Percentiles rank a stretch among this genome's conserved stretches.
phyloP scores from a whole-genome alignment of 2,888 invertebrate species.

The Oxytorus armatus region DNA sequence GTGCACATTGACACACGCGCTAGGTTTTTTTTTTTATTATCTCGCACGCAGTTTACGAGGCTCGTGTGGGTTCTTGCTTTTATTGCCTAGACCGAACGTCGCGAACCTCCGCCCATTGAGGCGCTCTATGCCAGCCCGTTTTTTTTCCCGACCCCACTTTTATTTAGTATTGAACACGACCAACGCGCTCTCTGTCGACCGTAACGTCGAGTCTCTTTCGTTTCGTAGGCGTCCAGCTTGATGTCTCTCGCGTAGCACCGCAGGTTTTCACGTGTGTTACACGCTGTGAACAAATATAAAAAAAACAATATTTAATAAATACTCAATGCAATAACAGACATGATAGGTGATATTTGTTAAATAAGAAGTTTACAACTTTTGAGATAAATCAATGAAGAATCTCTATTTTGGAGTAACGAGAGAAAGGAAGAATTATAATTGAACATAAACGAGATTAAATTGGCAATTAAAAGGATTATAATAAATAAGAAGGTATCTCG shows the following conservation, averaged over 20 bases:
- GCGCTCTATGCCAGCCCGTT: constrained; percentile 6
- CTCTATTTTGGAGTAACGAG: no score
- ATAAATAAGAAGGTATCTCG: neutral
- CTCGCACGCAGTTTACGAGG: neutral
- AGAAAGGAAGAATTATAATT: constrained; percentile 1
- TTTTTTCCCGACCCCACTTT: constrained; percentile 31
- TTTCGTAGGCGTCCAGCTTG: neutral
- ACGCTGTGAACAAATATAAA: no score
- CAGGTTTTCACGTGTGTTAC: no score
- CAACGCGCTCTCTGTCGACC: constrained; percentile 18
- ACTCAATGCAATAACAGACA: no score
- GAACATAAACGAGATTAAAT: constrained; percentile 14
- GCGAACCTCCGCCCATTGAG: constrained; percentile 32
- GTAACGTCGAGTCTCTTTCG: neutral
- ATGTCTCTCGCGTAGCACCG: neutral
- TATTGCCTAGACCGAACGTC: neutral
- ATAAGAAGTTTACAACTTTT: no score
- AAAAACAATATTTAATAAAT: no score
- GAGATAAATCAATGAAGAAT: no score
- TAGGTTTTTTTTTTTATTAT: neutral
- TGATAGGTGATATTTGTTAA: no score
- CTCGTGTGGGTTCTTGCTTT: constrained; percentile 2
- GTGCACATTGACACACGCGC: constrained; percentile 65
- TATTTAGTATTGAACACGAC: constrained; percentile 32
- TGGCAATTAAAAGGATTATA: neutral